Percentiles rank a stretch among this genome's conserved stretches.
Evolutionary conservation across 2,113 vertebrate species (phyloP).

Genomic region (Oreochromis aureus): DNA sequence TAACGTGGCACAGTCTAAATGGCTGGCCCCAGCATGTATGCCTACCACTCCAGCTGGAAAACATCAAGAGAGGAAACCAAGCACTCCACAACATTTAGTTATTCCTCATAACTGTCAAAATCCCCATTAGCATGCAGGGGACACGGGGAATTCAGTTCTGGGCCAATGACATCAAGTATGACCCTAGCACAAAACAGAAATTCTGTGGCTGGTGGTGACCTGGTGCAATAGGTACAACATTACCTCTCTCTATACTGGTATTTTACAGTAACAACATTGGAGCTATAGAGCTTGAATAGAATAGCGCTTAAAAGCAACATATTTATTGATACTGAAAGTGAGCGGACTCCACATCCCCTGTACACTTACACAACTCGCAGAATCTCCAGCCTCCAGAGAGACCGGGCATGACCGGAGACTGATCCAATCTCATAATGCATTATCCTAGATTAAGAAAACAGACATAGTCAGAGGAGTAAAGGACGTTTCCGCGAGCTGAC

Average conservation of each 20-base stretch:
- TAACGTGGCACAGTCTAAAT: conserved; percentile 88
- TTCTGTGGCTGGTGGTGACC: background rate
- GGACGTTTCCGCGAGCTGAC: background rate
- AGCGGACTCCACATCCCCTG: background rate
- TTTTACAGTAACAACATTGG: background rate
- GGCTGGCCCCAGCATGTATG: conserved; percentile 89
- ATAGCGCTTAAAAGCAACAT: background rate
- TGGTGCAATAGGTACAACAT: background rate
- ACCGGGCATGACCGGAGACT: conserved; percentile 85
- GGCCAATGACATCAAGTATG: background rate
- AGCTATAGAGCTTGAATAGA: background rate
- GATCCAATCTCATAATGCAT: conserved; percentile 89
- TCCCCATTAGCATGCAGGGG: background rate
- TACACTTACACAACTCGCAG: conserved; percentile 89
- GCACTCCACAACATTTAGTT: background rate
- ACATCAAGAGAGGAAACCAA: background rate
- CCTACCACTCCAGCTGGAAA: conserved; percentile 87
- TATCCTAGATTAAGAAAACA: conserved; percentile 69
- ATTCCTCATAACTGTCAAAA: background rate
- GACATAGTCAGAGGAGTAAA: background rate
- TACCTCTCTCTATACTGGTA: background rate
- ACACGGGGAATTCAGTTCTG: background rate
- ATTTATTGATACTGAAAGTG: background rate
- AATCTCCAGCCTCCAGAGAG: conserved; percentile 92
- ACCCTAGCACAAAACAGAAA: background rate